Evolutionary conservation across 2,888 invertebrate species (phyloP).

Genomic region (Pyrrhosoma nymphula): DNA sequence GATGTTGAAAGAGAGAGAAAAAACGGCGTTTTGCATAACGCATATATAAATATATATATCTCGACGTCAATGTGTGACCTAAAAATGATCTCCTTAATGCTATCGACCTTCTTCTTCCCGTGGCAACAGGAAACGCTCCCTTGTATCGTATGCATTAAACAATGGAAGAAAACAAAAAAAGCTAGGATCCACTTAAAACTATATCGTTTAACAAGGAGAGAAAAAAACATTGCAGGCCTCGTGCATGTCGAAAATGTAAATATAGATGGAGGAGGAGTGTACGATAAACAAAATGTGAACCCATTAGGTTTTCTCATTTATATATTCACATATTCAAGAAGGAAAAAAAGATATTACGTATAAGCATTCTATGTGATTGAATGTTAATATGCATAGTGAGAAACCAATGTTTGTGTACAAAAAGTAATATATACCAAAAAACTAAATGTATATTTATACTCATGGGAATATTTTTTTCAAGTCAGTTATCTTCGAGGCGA

Average conservation of each 20-base stretch:
- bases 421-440: conserved; percentile 66
- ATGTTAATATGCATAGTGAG: conserved; percentile 67
- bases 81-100: background rate
- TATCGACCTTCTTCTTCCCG: conserved; percentile 32
- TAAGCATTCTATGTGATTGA: conserved; percentile 67
- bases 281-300: conserved; percentile 57
- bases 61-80: background rate
- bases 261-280: conserved; percentile 58
- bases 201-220: conserved; percentile 31
- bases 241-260: conserved; percentile 59
- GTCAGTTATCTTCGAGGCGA: conserved; percentile 63
- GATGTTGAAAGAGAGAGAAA: background rate
- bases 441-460: conserved; percentile 67
- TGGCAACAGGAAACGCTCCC: conserved; percentile 40
- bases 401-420: conserved; percentile 66
- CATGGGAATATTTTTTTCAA: conserved; percentile 67
- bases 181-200: conserved; percentile 55
- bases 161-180: background rate
- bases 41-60: background rate
- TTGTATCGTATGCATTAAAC: background rate
- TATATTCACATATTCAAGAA: conserved; percentile 65
- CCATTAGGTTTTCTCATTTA: conserved; percentile 66
- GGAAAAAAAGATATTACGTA: conserved; percentile 54
- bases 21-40: background rate
- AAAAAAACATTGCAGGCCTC: conserved; percentile 9